Evolutionary conservation across 1,140 invertebrate genomes (phyloP), one percentile per base, ranked within the genome.

Genomic region (Dufourea novaeangliae): DNA sequence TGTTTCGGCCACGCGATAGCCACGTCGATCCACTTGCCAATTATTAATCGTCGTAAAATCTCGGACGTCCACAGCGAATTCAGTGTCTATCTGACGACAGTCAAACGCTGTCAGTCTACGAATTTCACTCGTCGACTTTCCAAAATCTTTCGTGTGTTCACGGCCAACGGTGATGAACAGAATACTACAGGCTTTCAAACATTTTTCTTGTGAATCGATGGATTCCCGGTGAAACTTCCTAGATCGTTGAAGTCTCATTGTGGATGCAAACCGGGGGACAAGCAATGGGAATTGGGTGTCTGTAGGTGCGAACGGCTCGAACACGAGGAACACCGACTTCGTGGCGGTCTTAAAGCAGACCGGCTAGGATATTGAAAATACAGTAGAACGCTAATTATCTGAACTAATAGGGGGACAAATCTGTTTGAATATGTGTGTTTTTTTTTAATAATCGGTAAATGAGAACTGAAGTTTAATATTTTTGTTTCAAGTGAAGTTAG

Each of bases 1-100:
- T 2, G 3, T 44, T 25, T 29, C 25, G 34, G 14, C 27, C 20
- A 57, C 37, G 20, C 4, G 29, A 39, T 22, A 14, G 39, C 37
- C 71, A 74, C 54, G 77, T 75, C 77, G 25, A 74, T 79, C 71
- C 17, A 0, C 39, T 27, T 74, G 71, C 70, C 77, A 74, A 75
- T 79, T 79, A 79, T n/a, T 56, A 69, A 59, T 69, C 32, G 66
- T 17, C 3, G 22, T 5, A 2, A 22, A 14, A 63, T 29, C 17
- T n/a, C 22, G 32, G 20, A 41, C 12, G 34, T 17, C n/a, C 34
- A 12, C 22, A 11, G 5, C 37, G 34, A 22, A 62, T 54, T 27
- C 37, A n/a, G 22, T n/a, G 22, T 41, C 34, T 22, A 8, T 22
- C 1, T 5, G 10, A 10, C 59, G n/a, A 62, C 29, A 29, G 27